Percentiles rank a stretch among this genome's conserved stretches.
Evolutionary conservation across 2,113 vertebrate species (phyloP).

Genomic region (Vireo altiloquus): DNA sequence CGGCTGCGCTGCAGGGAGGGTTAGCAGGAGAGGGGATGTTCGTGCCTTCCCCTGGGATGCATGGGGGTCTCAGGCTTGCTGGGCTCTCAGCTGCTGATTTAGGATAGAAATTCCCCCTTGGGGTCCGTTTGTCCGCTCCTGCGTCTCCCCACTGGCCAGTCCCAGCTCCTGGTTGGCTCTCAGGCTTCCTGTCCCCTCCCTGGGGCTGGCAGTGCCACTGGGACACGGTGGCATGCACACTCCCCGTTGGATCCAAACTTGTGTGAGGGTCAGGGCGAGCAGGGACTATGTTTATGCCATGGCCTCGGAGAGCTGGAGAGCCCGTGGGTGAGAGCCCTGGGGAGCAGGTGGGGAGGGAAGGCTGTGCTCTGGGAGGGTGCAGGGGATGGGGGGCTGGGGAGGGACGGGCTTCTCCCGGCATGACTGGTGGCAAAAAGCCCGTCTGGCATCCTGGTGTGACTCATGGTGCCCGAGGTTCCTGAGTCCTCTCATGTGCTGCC

Average conservation of each 20-base stretch:
- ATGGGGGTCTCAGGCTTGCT: not conserved
- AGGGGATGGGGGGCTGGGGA: not conserved
- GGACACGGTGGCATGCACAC: fast-evolving
- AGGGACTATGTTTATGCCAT: not conserved
- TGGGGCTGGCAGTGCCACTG: not conserved
- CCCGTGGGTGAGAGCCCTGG: not conserved
- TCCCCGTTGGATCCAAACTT: not conserved
- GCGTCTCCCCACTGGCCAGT: fast-evolving
- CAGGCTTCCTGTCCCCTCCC: not conserved
- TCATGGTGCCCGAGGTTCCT: not conserved
- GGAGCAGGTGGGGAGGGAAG: not conserved
- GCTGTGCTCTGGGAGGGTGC: not conserved
- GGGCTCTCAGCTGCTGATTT: not conserved
- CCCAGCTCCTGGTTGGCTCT: not conserved
- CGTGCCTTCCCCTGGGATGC: fast-evolving
- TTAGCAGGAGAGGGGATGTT: not conserved
- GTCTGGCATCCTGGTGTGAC: not conserved
- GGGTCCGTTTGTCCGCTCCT: not conserved
- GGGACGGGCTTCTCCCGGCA: not conserved
- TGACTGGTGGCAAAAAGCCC: not conserved
- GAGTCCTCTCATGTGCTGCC: not conserved
- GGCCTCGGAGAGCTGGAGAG: not conserved
- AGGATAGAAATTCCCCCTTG: not conserved
- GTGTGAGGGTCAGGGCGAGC: fast-evolving
- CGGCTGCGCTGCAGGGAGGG: not conserved